Evolutionary conservation across 92 coral and sea anemone species (phyloP), one percentile per base, ranked within the genome.

Genomic region (Nematostella vectensis): DNA sequence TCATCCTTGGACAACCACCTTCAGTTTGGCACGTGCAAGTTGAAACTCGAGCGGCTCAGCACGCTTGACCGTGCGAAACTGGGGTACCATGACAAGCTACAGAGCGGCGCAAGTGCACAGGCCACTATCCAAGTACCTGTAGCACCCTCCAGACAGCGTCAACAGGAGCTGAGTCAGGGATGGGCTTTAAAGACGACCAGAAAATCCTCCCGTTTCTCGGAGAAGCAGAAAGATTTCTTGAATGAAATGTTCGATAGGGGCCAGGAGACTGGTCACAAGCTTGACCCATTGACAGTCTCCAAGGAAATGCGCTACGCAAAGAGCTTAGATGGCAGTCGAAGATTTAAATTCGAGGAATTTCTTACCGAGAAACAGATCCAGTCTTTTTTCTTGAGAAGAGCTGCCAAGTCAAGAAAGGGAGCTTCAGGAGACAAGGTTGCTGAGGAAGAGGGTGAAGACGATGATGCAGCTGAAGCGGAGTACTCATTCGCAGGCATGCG

Each of bases 341-440:
- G 67, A 50, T 74, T 80, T 54, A 51, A 31, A 1, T 31, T 39
- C 24, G 70, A 30, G 1, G 65, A 68, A 31, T 74, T 74, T 31
- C 61, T 80, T 9, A 68, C 82, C 26, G 48, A 58, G 52, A 65
- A 44, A 30, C 87, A 80, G 50, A 49, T 68, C 17, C 61, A 56
- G 73, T 62, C 72, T 18, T 80, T 28, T 44, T 80, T 80, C 71
- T 79, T 81, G 50, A 58, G 87, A 54, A 29, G 45, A 60, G 64
- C 77, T 25, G 52, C 50, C 11, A 65, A 70, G 73, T 54, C 56
- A 71, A 54, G 31, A 27, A 8, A 36, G 8, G 63, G 12, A 61
- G 52, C 47, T 48, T 40, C 58, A 28, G 57, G 36, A 43, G 42
- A 36, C 42, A n/a, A n/a, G n/a, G n/a, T n/a, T n/a, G n/a, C n/a